phyloP scores from a whole-genome alignment of 2,113 vertebrate genomes.

The Podarcis raffonei region DNA sequence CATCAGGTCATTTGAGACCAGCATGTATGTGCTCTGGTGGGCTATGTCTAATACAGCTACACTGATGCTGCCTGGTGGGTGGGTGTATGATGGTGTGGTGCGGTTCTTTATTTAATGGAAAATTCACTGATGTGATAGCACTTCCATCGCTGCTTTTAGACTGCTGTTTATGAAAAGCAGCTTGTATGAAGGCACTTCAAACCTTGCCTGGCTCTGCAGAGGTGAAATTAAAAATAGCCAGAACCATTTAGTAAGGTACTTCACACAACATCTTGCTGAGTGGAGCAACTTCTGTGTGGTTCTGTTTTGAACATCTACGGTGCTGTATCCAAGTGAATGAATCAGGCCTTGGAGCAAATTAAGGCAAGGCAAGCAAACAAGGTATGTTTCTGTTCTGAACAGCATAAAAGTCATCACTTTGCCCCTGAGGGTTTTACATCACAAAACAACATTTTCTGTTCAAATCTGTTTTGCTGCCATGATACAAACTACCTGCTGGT shows the following conservation, averaged over 20 bases:
- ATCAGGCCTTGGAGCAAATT: neutral
- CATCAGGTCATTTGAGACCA: neutral
- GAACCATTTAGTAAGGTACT: neutral
- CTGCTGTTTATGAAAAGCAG: neutral
- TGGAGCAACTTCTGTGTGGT: neutral
- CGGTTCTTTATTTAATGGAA: neutral
- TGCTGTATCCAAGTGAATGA: neutral
- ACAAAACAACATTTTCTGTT: neutral
- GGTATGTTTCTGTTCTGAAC: neutral
- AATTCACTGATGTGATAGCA: neutral
- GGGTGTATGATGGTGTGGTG: neutral
- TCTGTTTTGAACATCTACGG: neutral
- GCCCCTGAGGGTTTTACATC: neutral
- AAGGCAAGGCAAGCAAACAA: neutral
- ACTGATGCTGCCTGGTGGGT: neutral
- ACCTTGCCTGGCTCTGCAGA: neutral
- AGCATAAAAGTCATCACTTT: neutral
- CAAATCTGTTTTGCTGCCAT: slow-evolving; percentile 35
- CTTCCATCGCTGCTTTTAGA: neutral
- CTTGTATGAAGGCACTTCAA: neutral
- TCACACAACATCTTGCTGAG: neutral
- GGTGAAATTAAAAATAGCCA: neutral
- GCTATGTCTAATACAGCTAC: neutral
- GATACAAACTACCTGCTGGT: slow-evolving; percentile 12
- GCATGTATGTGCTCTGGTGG: neutral